These are phyloP conservation scores for Trichopoda pennipes DNA, from an alignment of 2,888 invertebrate genomes.

Conservation along the genomic window DNA sequence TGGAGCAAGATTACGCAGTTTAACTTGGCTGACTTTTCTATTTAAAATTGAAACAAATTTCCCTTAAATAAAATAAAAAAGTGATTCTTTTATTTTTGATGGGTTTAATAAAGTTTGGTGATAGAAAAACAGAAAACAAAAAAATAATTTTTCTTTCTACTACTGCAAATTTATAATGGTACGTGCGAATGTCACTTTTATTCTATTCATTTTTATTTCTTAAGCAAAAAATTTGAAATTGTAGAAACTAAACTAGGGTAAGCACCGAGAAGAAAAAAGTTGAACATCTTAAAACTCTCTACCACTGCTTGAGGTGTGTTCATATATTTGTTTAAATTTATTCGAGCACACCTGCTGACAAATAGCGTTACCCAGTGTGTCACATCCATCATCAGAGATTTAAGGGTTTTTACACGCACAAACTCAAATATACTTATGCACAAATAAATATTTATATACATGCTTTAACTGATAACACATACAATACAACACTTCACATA, in stretches of 20 bases:
- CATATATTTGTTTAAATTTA: slow-evolving; percentile 36
- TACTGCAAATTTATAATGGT: slow-evolving; percentile 46
- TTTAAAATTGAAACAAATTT: neutral
- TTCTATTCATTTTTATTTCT: slow-evolving; percentile 12
- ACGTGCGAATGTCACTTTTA: slow-evolving; percentile 61
- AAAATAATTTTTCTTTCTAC: neutral
- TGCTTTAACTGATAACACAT: too few species aligned
- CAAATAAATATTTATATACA: neutral
- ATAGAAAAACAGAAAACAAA: slow-evolving; percentile 37
- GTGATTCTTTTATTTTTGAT: neutral
- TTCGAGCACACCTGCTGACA: slow-evolving; percentile 70
- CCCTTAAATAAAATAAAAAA: neutral
- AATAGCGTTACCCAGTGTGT: slow-evolving; percentile 64
- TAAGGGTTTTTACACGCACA: slow-evolving; percentile 55
- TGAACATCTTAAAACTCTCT: slow-evolving; percentile 27
- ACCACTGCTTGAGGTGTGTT: slow-evolving; percentile 28
- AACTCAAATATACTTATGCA: slow-evolving; percentile 11
- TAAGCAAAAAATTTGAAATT: slow-evolving; percentile 13
- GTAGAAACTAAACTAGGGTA: slow-evolving; percentile 30
- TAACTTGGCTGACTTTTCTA: neutral
- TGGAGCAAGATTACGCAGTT: too few species aligned
- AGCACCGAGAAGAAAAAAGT: slow-evolving; percentile 10
- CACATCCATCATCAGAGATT: slow-evolving; percentile 70
- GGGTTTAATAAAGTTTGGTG: slow-evolving; percentile 49
- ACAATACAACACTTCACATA: neutral